phyloP scores from a whole-genome alignment of 2,113 vertebrate genomes.

The Nesoenas mayeri region DNA sequence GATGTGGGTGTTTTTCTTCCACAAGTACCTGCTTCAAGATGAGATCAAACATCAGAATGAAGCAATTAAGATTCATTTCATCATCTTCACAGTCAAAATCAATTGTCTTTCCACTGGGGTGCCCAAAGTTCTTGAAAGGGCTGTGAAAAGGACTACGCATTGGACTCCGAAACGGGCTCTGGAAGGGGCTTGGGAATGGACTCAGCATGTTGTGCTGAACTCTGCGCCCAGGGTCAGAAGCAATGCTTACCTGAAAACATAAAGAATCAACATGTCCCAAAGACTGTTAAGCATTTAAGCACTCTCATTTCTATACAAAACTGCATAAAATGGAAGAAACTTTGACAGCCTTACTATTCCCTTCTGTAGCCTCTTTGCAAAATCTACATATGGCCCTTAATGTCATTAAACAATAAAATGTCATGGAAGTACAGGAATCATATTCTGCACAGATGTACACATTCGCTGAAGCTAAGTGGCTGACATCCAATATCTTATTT shows the following conservation, averaged over 20 bases:
- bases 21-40: slow-evolving; percentile 93
- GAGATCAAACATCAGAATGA: slow-evolving; percentile 99
- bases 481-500: not conserved
- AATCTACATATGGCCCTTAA: not conserved
- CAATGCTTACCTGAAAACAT: slow-evolving; percentile 87
- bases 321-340: not conserved
- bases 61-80: slow-evolving; percentile 98
- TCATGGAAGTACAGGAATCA: not conserved
- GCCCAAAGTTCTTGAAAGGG: slow-evolving; percentile 93
- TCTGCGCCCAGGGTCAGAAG: slow-evolving; percentile 93
- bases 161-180: slow-evolving; percentile 94
- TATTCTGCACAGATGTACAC: not conserved
- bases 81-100: slow-evolving; percentile 97
- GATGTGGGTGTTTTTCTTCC: not conserved
- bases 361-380: not conserved
- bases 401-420: not conserved
- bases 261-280: not conserved
- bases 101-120: slow-evolving; percentile 85
- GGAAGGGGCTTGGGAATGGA: slow-evolving; percentile 96
- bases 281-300: not conserved
- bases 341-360: not conserved
- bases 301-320: not conserved
- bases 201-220: slow-evolving; percentile 91
- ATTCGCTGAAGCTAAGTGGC: not conserved
- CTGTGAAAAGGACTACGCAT: slow-evolving; percentile 87